These are phyloP conservation scores for Phainopepla nitens DNA, from an alignment of 2,113 vertebrate species.

Conservation along the genomic window DNA sequence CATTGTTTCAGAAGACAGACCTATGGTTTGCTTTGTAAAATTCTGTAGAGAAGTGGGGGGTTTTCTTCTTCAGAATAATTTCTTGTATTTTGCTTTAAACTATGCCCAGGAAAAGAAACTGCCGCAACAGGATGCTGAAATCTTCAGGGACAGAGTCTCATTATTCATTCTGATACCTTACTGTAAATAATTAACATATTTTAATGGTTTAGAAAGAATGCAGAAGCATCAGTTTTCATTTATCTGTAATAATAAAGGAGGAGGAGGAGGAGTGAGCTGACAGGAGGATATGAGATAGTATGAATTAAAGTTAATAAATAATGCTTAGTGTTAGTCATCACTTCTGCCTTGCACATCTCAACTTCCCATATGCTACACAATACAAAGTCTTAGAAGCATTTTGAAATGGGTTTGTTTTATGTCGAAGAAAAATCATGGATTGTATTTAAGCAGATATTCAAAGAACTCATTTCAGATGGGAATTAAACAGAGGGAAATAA, in stretches of 20 bases:
- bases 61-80: not conserved
- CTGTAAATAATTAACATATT: not conserved
- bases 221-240: slow-evolving; percentile 17
- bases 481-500: not conserved
- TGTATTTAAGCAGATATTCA: not conserved
- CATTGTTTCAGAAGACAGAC: not conserved
- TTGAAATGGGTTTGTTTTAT: not conserved
- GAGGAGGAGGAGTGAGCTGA: not conserved
- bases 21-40: not conserved
- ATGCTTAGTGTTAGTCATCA: slow-evolving; percentile 35
- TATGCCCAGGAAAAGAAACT: not conserved
- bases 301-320: slow-evolving; percentile 45
- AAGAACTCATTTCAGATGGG: not conserved
- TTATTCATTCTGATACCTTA: not conserved
- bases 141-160: not conserved
- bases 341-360: not conserved
- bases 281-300: slow-evolving; percentile 24
- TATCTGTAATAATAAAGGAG: slow-evolving; percentile 2
- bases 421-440: not conserved
- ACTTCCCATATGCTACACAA: not conserved
- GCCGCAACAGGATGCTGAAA: not conserved
- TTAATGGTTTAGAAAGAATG: slow-evolving; percentile 37
- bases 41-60: accelerated
- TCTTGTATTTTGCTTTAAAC: not conserved
- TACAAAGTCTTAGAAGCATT: not conserved